phyloP scores from a whole-genome alignment of 1,140 invertebrate genomes.

The Formica selysi region DNA sequence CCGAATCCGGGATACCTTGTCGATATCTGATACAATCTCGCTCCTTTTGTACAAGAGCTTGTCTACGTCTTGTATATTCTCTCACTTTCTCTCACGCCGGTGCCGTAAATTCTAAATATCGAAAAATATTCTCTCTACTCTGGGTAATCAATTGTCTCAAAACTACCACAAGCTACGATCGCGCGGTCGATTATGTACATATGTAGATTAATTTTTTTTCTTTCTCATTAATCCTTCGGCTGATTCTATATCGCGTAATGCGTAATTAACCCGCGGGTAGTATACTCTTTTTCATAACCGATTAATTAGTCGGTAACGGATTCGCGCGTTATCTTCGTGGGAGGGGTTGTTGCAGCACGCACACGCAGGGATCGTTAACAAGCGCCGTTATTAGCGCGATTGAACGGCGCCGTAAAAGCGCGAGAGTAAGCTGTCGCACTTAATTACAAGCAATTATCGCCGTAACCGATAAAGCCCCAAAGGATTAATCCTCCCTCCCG shows the following conservation, averaged over 20 bases:
- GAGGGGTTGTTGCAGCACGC: background rate
- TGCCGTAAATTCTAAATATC: slow-evolving; percentile 15
- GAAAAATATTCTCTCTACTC: slow-evolving; percentile 42
- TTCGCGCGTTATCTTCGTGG: slow-evolving; percentile 1
- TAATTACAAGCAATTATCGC: slow-evolving; percentile 42
- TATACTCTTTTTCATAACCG: slow-evolving; percentile 3
- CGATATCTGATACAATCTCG: background rate
- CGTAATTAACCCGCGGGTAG: background rate
- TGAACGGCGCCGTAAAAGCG: slow-evolving; percentile 42
- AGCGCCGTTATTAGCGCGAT: slow-evolving; percentile 33
- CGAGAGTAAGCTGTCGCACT: slow-evolving; percentile 8
- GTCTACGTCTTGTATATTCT: background rate
- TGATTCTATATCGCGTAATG: background rate
- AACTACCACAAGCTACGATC: slow-evolving; percentile 11
- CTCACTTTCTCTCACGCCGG: background rate
- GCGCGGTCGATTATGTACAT: background rate
- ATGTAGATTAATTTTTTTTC: background rate
- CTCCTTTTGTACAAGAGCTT: background rate
- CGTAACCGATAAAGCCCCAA: slow-evolving; percentile 44
- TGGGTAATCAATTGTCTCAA: background rate
- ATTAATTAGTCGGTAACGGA: slow-evolving; percentile 25
- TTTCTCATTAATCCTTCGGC: slow-evolving; percentile 31
- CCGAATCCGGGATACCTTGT: background rate
- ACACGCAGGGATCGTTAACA: slow-evolving; percentile 22
- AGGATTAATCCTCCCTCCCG: slow-evolving; percentile 44